Base-by-base conservation (phyloP, 2,113 vertebrate species). In the Bubo blakistoni region DNA sequence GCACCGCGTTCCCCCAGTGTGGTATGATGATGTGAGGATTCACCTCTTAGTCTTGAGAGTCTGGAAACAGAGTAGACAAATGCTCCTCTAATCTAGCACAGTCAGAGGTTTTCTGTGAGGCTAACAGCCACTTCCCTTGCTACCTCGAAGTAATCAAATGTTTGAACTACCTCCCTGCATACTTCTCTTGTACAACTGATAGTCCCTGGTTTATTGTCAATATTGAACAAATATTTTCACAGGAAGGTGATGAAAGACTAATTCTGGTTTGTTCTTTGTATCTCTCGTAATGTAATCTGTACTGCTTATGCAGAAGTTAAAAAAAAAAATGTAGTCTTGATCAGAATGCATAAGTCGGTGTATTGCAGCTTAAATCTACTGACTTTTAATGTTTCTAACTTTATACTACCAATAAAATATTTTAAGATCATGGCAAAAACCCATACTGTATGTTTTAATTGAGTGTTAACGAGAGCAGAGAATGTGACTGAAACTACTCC, bases 341-440 rank as follows among this genome's bases (percentile, higher is more conserved):
- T 59, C 61, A 81, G 95, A 95, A 84, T 96, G 62, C 72, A 59
- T 16, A 67, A 92, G 81, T 76, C 13, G 0, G 89, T 89, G 93
- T 91, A 87, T 49, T 87, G 66, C 32, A 61, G 24, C 57, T 84
- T 61, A 36, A 85, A 94, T 91, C 87, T 86, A 88, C 83, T 92
- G 96, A 65, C 71, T 96, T 96, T 95, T 96, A 95, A 69, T 58
- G 46, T 49, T 82, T 29, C 40, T 34, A 42, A 38, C 87, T 78
- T 51, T 74, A n/a, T 82, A 22, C 40, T 87, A 47, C 42, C 38
- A 97, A 95, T 95, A 96, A 97, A 97, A 40, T 52, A 16, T 80
- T 96, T 94, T 94, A 87, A 91, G 77, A 78, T 94, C 77, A 24
- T 57, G 65, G 42, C 69, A 87, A 89, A 92, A 47, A 2, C 47